Conservation (phyloP, 2,797 vertebrate genomes). For the Eidolon dupreanum region DNA sequence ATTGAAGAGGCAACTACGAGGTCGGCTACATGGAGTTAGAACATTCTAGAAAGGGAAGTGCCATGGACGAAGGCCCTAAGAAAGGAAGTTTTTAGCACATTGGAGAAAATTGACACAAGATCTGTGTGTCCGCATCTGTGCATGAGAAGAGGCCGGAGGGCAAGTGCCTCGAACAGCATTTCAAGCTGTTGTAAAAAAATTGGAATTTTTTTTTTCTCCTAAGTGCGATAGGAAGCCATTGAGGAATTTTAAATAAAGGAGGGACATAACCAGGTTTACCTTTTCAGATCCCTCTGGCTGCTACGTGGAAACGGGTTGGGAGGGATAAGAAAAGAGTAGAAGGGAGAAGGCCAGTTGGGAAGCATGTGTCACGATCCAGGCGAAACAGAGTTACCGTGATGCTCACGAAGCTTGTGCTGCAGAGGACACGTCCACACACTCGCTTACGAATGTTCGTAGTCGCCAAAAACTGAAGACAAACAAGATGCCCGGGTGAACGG, state of each 20-base stretch:
- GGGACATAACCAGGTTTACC: background rate
- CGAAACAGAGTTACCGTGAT: background rate
- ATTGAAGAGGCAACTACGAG: background rate
- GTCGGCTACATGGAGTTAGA: background rate
- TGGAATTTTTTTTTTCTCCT: background rate
- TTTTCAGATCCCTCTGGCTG: background rate
- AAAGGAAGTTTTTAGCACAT: background rate
- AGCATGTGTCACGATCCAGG: background rate
- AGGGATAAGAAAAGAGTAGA: background rate
- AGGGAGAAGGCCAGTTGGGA: background rate
- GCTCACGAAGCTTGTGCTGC: background rate
- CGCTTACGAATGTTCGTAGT: background rate
- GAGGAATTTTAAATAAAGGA: background rate
- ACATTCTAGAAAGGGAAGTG: background rate
- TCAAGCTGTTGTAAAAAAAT: background rate
- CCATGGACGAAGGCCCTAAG: background rate
- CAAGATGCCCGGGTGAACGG: background rate
- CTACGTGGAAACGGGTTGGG: background rate
- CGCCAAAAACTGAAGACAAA: background rate
- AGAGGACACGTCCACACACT: background rate
- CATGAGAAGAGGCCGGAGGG: background rate
- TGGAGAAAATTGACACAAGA: background rate
- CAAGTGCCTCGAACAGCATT: background rate
- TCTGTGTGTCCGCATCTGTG: no score
- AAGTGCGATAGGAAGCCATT: background rate